Conservation (phyloP, 2,797 vertebrate genomes). For the Gobio occitaniae region DNA sequence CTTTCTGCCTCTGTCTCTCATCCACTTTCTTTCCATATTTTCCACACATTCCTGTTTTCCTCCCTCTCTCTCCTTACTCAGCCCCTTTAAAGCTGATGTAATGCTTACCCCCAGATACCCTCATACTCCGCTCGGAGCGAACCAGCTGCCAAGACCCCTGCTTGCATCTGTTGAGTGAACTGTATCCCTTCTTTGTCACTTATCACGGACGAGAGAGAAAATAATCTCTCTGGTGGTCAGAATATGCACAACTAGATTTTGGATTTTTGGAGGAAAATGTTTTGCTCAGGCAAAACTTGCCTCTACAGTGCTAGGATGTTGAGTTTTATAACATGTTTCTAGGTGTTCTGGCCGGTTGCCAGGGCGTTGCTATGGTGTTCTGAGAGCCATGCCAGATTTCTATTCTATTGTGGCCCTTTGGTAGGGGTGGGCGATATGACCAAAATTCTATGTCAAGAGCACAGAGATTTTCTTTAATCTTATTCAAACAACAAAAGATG, state of each 20-base stretch:
- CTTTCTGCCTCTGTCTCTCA: constrained; percentile 56
- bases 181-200: constrained; percentile 62
- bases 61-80: constrained; percentile 57
- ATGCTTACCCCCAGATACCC: constrained; percentile 57
- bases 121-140: not conserved
- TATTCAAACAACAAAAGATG: too few relatives aligned
- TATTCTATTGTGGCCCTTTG: not conserved
- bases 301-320: too few relatives aligned
- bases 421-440: not conserved
- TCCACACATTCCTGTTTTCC: constrained; percentile 63
- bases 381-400: not conserved
- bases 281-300: too few relatives aligned
- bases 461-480: too few relatives aligned
- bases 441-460: too few relatives aligned
- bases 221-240: constrained; percentile 68
- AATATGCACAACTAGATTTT: not conserved
- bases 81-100: constrained; percentile 78
- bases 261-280: not conserved
- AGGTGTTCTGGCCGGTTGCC: not conserved
- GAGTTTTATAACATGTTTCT: too few relatives aligned
- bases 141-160: constrained; percentile 60
- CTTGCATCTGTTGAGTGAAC: constrained; percentile 71
- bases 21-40: constrained; percentile 42
- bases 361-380: not conserved
- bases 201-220: constrained; percentile 63